These are phyloP conservation scores for Sminthurinus aureus DNA, from an alignment of 2,888 invertebrate genomes.

Conservation along the genomic window DNA sequence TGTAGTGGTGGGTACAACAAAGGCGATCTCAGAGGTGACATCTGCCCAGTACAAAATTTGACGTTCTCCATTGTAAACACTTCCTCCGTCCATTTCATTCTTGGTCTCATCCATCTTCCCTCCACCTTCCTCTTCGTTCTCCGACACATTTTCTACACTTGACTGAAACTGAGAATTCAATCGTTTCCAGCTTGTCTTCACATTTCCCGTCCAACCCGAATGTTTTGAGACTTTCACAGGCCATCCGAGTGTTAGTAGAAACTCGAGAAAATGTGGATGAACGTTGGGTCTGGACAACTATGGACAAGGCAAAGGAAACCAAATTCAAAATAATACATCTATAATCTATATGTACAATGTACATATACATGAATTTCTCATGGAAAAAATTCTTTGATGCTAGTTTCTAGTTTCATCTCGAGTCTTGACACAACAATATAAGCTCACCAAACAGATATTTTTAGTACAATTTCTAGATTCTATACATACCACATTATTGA, in stretches of 20 bases:
- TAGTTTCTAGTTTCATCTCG: no score
- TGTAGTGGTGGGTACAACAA: constrained; percentile 79
- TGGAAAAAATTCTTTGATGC: no score
- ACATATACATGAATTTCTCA: no score
- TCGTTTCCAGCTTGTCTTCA: constrained; percentile 82
- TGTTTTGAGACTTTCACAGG: constrained; percentile 85
- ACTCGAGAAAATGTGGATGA: constrained; percentile 68
- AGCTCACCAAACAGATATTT: no score
- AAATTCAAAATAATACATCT: no score
- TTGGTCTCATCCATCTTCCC: constrained; percentile 44
- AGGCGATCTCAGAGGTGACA: constrained; percentile 91
- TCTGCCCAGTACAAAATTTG: constrained; percentile 96
- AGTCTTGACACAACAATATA: no score
- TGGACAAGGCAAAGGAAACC: no score
- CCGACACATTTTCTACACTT: neutral
- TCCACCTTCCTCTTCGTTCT: neutral
- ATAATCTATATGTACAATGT: no score
- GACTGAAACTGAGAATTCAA: constrained; percentile 29
- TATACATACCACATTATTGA: constrained; percentile 74
- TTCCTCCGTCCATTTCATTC: constrained; percentile 69
- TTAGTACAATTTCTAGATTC: neutral
- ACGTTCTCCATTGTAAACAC: constrained; percentile 82
- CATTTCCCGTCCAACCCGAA: constrained; percentile 94
- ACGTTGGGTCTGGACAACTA: constrained; percentile 64
- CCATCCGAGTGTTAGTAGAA: constrained; percentile 81